Percentiles rank a stretch among this genome's conserved stretches.
phyloP scores from a whole-genome alignment of 1,140 invertebrate species.

The Sminthurides bifidus region DNA sequence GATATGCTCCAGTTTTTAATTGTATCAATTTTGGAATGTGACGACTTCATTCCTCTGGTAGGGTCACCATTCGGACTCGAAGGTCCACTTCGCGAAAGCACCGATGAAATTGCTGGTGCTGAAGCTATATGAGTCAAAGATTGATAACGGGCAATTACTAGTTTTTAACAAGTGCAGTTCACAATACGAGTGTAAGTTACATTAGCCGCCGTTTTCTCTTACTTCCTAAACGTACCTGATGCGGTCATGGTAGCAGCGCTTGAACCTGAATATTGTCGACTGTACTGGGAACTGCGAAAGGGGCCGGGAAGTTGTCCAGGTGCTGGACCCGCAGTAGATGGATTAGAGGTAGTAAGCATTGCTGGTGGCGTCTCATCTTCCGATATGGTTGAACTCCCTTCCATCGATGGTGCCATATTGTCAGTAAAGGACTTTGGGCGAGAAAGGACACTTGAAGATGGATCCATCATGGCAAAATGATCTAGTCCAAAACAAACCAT shows the following conservation, averaged over 20 bases:
- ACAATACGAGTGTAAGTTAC: background rate
- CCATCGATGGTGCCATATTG: conserved; percentile 2
- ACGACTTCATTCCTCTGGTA: too few relatives aligned
- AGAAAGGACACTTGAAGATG: conserved; percentile 21
- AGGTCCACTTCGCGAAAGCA: conserved; percentile 28
- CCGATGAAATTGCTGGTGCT: conserved; percentile 39
- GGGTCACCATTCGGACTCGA: conserved; percentile 46
- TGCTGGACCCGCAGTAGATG: background rate
- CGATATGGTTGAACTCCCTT: background rate
- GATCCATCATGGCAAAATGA: conserved; percentile 20
- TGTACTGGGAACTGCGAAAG: conserved; percentile 17
- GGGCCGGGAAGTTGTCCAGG: conserved; percentile 11
- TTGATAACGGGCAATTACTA: conserved; percentile 4
- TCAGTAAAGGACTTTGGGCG: conserved; percentile 16
- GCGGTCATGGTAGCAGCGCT: conserved; percentile 20
- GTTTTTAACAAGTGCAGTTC: background rate
- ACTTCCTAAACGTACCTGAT: conserved; percentile 26
- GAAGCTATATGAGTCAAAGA: conserved; percentile 19
- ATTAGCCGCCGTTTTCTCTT: too few relatives aligned
- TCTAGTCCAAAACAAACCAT: conserved; percentile 7
- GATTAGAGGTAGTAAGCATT: conserved; percentile 7
- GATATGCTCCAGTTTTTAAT: conserved; percentile 93
- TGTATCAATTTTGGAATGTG: conserved; percentile 60
- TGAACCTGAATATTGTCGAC: conserved; percentile 26
- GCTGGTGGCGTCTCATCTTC: conserved; percentile 15